phyloP scores from a whole-genome alignment of 2,113 vertebrate genomes.

The Cavia porcellus region DNA sequence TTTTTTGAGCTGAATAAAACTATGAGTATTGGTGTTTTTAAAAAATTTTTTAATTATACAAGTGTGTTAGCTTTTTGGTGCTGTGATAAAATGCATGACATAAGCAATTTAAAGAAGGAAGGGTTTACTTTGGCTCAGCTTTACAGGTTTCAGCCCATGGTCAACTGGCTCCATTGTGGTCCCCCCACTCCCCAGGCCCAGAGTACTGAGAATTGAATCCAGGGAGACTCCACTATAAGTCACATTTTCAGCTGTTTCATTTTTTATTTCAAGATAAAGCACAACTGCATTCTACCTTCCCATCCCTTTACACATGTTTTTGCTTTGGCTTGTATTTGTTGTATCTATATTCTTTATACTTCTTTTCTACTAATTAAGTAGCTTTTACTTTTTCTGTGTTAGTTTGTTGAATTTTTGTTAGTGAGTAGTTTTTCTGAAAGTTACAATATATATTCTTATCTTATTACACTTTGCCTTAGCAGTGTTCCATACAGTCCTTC shows the following conservation, averaged over 20 bases:
- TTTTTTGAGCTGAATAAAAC: neutral
- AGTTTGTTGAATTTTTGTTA: slow-evolving; percentile 41
- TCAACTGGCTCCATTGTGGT: neutral
- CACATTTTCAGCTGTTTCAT: neutral
- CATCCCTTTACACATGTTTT: neutral
- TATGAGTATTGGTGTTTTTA: neutral
- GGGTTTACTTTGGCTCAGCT: neutral
- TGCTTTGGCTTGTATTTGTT: neutral
- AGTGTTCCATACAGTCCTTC: slow-evolving; percentile 11
- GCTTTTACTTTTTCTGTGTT: neutral
- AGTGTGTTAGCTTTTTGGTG: neutral
- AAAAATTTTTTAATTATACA: neutral
- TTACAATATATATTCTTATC: neutral
- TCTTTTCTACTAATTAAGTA: slow-evolving; percentile 8
- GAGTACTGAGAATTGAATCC: neutral
- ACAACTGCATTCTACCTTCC: neutral
- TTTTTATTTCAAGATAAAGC: neutral
- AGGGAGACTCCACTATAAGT: neutral
- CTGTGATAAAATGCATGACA: neutral
- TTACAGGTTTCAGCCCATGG: neutral
- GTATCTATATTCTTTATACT: neutral
- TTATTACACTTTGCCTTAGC: neutral
- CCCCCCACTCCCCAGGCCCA: no score
- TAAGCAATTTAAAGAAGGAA: neutral
- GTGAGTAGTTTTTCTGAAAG: neutral